Evolutionary conservation across 2,797 vertebrate genomes (phyloP), one percentile per base, ranked within the genome.

Genomic region (Pelobates cultripes): DNA sequence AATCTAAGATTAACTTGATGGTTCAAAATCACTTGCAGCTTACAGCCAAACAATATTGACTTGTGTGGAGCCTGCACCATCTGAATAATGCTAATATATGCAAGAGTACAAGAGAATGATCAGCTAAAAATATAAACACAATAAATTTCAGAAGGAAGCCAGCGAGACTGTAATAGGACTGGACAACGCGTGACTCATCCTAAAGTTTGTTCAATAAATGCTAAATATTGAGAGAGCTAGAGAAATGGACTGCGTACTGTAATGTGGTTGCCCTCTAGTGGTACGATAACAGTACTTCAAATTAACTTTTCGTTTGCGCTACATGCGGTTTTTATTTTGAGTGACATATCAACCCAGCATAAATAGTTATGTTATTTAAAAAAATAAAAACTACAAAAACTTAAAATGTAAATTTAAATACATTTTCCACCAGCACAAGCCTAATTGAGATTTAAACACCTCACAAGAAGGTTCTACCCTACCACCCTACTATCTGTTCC

Each of bases 1-100:
- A 82, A 82, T 82, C 75, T 43, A 40, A 82, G 75, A 82, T 82
- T 82, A 82, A 82, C 80, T 77, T 63, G 80, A 82, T 72, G 51
- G 69, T 55, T 73, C 60, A 77, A 76, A 77, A 82, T 73, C 75
- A 72, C 77, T 77, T 77, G 73, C 74, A 55, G 73, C 70, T 68
- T 83, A 74, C 57, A 78, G 76, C 81, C 76, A 79, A 83, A 79
- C 60, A 74, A 67, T 82, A 77, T 83, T 78, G 75, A 83, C 76
- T 75, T 83, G 71, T 67, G 78, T 51, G 67, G 81, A 68, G 74
- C 44, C 64, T 53, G 63, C 64, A 67, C 60, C 75, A 68, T 67
- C 81, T 74, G 44, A 78, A 83, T 79, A 79, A 79, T 79, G 77
- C 66, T 75, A 75, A 70, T 64, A 75, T 61, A 83, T 44, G 70